Percentiles rank a stretch among this genome's conserved stretches.
Evolutionary conservation across 1,140 invertebrate species (phyloP).

Genomic region (Caenorhabditis brenneri): DNA sequence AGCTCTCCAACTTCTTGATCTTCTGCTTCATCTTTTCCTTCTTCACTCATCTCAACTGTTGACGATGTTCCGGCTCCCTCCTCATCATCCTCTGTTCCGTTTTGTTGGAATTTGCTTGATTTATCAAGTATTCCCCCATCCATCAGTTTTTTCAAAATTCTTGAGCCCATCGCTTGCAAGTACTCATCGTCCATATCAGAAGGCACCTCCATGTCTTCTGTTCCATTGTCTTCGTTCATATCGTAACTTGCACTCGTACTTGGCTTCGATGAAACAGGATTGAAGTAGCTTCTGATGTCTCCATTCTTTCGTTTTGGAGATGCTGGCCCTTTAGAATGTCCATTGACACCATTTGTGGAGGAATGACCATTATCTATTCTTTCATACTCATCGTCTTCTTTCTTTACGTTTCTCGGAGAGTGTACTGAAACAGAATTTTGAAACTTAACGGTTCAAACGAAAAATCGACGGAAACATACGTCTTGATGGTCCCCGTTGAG

Average conservation of each 20-base stretch:
- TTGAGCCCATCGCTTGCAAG: background rate
- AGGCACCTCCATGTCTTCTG: background rate
- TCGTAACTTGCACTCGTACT: background rate
- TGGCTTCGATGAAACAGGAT: background rate
- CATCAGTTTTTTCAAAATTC: background rate
- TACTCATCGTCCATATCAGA: background rate
- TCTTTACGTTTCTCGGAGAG: background rate
- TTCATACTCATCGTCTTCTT: conserved; percentile 9
- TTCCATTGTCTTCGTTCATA: background rate
- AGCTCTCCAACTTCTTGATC: conserved; percentile 23
- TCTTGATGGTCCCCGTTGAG: background rate
- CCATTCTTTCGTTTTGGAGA: conserved; percentile 21
- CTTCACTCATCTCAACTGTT: conserved; percentile 14
- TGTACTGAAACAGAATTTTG: background rate
- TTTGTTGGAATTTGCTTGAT: background rate
- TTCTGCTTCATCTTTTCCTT: conserved; percentile 28
- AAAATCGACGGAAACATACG: background rate
- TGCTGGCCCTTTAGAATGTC: background rate
- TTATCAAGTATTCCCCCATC: background rate
- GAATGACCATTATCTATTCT: background rate
- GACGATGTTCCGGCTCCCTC: background rate
- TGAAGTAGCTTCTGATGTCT: background rate
- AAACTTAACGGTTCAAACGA: background rate
- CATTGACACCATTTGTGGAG: background rate
- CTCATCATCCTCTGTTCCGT: background rate